Evolutionary conservation across 2,888 invertebrate genomes (phyloP).

Genomic region (Euplagia quadripunctaria): DNA sequence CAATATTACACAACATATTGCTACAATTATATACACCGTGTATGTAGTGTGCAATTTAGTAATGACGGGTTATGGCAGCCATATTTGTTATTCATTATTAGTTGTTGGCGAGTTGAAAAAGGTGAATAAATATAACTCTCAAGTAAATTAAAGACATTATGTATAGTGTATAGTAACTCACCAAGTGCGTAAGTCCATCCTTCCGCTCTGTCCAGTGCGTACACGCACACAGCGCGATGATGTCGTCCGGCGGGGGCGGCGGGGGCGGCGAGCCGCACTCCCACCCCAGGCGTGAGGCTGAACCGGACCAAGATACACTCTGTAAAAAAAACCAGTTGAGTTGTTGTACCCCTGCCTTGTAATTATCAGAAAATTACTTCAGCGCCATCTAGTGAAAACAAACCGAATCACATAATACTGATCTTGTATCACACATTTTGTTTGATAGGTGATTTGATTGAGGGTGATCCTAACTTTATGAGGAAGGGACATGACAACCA

Average conservation of each 20-base stretch:
- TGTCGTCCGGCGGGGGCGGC: constrained; percentile 89
- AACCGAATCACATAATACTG: neutral
- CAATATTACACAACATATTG: no score
- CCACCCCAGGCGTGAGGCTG: constrained; percentile 91
- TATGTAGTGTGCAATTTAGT: no score
- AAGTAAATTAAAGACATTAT: no score
- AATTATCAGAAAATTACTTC: neutral
- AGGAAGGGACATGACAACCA: no score
- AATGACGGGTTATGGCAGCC: no score
- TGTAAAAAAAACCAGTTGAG: constrained; percentile 61
- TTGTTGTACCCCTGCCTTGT: no score
- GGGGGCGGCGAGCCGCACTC: constrained; percentile 78
- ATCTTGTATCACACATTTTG: neutral
- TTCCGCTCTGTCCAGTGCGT: constrained; percentile 98
- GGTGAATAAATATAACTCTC: no score
- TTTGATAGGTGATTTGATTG: no score
- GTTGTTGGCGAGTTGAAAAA: no score
- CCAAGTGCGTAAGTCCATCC: constrained; percentile 95
- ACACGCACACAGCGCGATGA: constrained; percentile 95
- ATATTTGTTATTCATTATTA: no score
- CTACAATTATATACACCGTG: no score
- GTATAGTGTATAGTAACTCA: constrained; percentile 55
- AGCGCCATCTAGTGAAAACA: neutral
- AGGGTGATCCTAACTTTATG: no score
- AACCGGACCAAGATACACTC: constrained; percentile 95